Evolutionary conservation across 1,140 invertebrate genomes (phyloP), one percentile per base, ranked within the genome.

Genomic region (Caenorhabditis remanei): DNA sequence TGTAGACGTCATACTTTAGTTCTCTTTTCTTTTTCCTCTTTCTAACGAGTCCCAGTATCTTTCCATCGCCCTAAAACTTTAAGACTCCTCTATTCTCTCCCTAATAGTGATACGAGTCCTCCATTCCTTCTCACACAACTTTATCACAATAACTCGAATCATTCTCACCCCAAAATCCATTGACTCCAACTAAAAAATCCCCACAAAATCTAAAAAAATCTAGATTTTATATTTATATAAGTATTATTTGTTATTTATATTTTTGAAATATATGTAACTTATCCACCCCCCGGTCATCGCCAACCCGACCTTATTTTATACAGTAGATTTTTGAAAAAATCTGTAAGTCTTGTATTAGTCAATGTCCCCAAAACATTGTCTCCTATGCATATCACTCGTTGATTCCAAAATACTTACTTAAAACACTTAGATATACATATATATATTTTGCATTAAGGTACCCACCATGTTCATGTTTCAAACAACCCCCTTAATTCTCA

Each of bases 251-350:
- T 79, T 79, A 79, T 79, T 79, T 24, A 79, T 79, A 79, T 79
- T 79, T 79, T 79, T 79, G 71, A 79, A 79, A 79, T 79, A 79
- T 79, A 79, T 46, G 19, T 46, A 16, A 71, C 71, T 32, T 32
- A 32, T 32, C 46, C 71, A 46, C 0, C 71, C 14, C 46, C 43
- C 65, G 5, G 16, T 32, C 32, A 32, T 32, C 0, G 32, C 32
- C 32, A 32, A 32, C 32, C 19, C 16, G 14, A 58, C 41, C 16
- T 46, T 65, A 40, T 43, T 71, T 71, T 32, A 19, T 71, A 71
- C 8, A 71, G 65, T 71, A 71, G 65, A 9, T 71, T 71, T 24
- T 79, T 40, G n/a, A n/a, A 71, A 46, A 46, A 58, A 21, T n/a
- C 43, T 67, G 63, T 67, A 67, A 67, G 11, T 67, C 40, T 67